These are phyloP conservation scores for Grammomys dolichurus DNA, from an alignment of 2,113 vertebrate genomes.

Conservation along the genomic window DNA sequence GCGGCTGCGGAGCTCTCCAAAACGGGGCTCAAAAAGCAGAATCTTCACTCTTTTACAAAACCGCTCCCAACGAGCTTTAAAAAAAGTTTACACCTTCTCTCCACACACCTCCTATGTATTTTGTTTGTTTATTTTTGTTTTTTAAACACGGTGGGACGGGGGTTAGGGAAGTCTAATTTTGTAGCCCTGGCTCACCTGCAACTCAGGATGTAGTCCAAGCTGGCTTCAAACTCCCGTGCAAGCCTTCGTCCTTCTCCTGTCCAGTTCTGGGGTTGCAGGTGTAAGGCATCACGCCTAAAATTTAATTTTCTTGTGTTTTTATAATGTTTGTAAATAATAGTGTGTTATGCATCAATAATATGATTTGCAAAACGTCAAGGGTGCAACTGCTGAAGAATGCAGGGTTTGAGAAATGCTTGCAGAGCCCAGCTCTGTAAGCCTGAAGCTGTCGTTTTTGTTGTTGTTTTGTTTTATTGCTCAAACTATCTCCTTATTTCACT, in stretches of 20 bases:
- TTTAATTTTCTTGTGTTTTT: not conserved
- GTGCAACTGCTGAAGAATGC: not conserved
- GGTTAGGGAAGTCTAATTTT: not conserved
- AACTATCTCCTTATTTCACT: not conserved
- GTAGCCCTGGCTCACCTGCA: not conserved
- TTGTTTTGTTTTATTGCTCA: not conserved
- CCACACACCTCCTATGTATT: accelerated
- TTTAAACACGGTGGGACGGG: not conserved
- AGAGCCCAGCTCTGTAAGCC: not conserved
- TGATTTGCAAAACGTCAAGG: not conserved
- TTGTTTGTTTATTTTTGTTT: not conserved
- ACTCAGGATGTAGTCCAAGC: not conserved
- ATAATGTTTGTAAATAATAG: not conserved
- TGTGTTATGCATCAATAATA: not conserved
- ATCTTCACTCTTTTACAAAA: not conserved
- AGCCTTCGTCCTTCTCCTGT: not conserved
- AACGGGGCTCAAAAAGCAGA: not conserved
- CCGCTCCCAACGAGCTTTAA: not conserved
- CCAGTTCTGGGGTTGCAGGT: not conserved
- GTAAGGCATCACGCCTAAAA: too few species aligned
- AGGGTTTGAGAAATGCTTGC: not conserved
- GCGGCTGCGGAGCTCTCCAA: not conserved
- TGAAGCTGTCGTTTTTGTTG: not conserved
- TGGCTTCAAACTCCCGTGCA: not conserved
- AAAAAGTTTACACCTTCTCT: not conserved